Percentiles rank a stretch among this genome's conserved stretches.
phyloP scores from a whole-genome alignment of 2,888 invertebrate species.

The Ophion obscuratus region DNA sequence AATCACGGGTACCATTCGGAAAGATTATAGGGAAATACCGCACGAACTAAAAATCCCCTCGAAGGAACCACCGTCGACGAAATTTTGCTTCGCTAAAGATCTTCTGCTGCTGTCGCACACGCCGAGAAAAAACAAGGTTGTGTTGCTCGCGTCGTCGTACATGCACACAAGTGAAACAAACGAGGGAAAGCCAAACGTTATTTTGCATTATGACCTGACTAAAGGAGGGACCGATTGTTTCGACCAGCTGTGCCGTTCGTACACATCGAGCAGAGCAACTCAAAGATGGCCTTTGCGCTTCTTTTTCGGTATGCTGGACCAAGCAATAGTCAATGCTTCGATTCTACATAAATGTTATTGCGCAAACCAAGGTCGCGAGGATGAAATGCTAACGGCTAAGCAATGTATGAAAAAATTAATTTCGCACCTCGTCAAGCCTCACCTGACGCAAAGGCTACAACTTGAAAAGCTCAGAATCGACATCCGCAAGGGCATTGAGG shows the following conservation, averaged over 20 bases:
- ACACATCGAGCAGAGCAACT: constrained; percentile 34
- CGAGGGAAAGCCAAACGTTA: constrained; percentile 13
- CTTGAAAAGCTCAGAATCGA: no score
- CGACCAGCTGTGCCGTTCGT: background rate
- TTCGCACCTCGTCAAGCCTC: no score
- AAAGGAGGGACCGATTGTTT: constrained; percentile 14
- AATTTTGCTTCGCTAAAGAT: constrained; percentile 1
- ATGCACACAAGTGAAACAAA: background rate
- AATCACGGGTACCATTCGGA: constrained; percentile 67
- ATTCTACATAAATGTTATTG: constrained; percentile 30
- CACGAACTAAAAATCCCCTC: constrained; percentile 53
- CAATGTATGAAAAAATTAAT: no score
- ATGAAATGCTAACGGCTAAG: no score
- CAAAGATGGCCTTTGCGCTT: constrained; percentile 66
- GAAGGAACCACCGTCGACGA: background rate
- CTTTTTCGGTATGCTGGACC: constrained; percentile 68
- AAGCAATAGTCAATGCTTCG: constrained; percentile 58
- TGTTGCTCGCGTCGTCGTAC: constrained; percentile 43
- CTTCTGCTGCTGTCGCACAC: background rate
- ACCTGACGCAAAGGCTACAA: no score
- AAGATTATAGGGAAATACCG: constrained; percentile 69
- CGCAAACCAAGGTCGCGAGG: no score
- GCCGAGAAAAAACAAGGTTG: constrained; percentile 73
- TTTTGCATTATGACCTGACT: constrained; percentile 17
- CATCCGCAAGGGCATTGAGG: no score